Evolutionary conservation across 2,797 vertebrate species (phyloP), one percentile per base, ranked within the genome.

Genomic region (Urosaurus nigricauda): DNA sequence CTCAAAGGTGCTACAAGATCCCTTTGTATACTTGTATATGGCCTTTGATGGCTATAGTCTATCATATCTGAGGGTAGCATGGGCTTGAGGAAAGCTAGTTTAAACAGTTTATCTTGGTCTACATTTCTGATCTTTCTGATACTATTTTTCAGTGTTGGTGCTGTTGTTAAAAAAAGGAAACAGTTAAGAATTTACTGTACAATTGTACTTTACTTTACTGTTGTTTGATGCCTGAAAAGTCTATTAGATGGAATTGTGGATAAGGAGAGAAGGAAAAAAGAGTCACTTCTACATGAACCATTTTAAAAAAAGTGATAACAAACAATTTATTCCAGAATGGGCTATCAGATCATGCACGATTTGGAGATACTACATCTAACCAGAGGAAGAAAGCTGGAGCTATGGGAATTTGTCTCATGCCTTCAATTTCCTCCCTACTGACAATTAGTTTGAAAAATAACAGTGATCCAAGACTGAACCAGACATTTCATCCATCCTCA

Each of bases 401-500:
- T 84, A 17, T 35, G 1, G 26, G 65, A 37, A 60, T 29, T 13
- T 21, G 32, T n/a, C 24, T 32, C 2, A 11, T 9, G 24, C 7
- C n/a, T 53, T 79, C 29, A 40, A 12, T 79, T 79, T 90, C 86
- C 88, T 89, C 29, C 80, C 90, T 35, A 53, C 51, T 79, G 81
- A 24, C 89, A 81, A 56, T 53, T 92, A 88, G 84, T 80, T 77
- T 88, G 73, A 92, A 92, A 82, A 40, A 68, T 5, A 93, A 88
- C 75, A 73, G 86, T 88, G 68, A 84, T 68, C 79, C 53, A 86
- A 95, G 90, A 90, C 2, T 88, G 91, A 93, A 89, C 37, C 82
- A 91, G 91, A 94, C 93, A 51, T 51, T 93, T 95, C 89, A 92
- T 89, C 90, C 40, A 6, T 90, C 94, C 87, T 86, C 84, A 91